Evolutionary conservation across 2,888 invertebrate species (phyloP).

Genomic region (Antitype chi): DNA sequence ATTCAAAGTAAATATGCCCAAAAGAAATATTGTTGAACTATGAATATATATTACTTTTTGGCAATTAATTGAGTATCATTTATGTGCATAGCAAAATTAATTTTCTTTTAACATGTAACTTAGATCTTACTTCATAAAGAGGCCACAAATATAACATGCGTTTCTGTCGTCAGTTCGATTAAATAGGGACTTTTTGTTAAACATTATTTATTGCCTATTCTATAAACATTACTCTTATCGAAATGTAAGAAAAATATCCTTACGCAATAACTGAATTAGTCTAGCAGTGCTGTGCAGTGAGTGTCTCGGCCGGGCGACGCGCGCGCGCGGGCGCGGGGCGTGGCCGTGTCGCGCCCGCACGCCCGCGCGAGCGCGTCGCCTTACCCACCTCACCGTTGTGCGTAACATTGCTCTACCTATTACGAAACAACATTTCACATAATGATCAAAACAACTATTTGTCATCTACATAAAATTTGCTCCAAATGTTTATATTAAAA

Average conservation of each 20-base stretch:
- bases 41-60: conserved; percentile 91
- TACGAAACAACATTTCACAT: conserved; percentile 89
- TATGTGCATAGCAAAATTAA: conserved; percentile 91
- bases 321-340: conserved; percentile 34
- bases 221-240: conserved; percentile 89
- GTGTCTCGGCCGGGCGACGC: conserved; percentile 74
- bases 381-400: conserved; percentile 83
- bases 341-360: conserved; percentile 21
- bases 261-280: conserved; percentile 89
- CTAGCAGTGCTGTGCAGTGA: conserved; percentile 90
- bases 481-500: conserved; percentile 91
- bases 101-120: conserved; percentile 90
- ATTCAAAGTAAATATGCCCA: conserved; percentile 91
- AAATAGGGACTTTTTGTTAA: conserved; percentile 90
- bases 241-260: conserved; percentile 90
- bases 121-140: conserved; percentile 90
- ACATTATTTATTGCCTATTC: conserved; percentile 90
- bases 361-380: conserved; percentile 58
- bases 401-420: conserved; percentile 88
- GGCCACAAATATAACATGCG: conserved; percentile 91
- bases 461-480: conserved; percentile 90
- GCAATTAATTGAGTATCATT: conserved; percentile 92
- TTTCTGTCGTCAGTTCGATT: conserved; percentile 91
- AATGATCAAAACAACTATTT: conserved; percentile 90
- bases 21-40: conserved; percentile 91